Evolutionary conservation across 2,888 invertebrate genomes (phyloP).

Genomic region (Coleophora deauratella): DNA sequence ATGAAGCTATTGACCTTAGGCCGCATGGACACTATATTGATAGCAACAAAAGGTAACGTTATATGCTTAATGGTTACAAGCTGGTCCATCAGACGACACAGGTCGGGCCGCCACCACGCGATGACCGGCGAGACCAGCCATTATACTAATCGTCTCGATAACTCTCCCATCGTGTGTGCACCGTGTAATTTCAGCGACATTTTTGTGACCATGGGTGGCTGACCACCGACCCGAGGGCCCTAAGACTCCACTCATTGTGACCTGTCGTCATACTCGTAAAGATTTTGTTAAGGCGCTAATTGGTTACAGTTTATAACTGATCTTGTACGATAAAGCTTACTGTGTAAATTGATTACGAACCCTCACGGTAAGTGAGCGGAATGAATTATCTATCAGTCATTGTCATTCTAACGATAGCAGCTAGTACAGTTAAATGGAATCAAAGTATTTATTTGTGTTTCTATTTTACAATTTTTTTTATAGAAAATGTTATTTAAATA

Average conservation of each 20-base stretch:
- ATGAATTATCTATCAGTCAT: slow-evolving; percentile 36
- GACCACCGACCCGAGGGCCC: slow-evolving; percentile 24
- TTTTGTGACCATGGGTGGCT: slow-evolving; percentile 53
- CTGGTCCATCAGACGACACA: slow-evolving; percentile 30
- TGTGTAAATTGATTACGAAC: slow-evolving; percentile 52
- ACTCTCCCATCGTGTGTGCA: slow-evolving; percentile 43
- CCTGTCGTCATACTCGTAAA: slow-evolving; percentile 2
- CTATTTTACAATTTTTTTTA: no score
- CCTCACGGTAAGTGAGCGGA: slow-evolving; percentile 27
- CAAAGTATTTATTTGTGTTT: no score
- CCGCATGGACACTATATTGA: slow-evolving; percentile 31
- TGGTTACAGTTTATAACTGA: slow-evolving; percentile 27
- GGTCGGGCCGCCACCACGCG: slow-evolving; percentile 30
- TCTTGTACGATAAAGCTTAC: slow-evolving; percentile 28
- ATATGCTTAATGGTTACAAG: slow-evolving; percentile 41
- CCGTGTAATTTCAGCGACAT: slow-evolving; percentile 61
- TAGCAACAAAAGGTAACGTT: slow-evolving; percentile 42
- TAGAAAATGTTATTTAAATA: no score
- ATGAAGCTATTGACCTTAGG: slow-evolving; percentile 38
- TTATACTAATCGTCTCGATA: slow-evolving; percentile 60
- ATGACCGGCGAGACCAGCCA: slow-evolving; percentile 33
- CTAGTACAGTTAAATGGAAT: no score
- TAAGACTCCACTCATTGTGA: slow-evolving; percentile 35
- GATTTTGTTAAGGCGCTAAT: slow-evolving; percentile 19
- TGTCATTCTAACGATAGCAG: slow-evolving; percentile 17